These are phyloP conservation scores for Ceriagrion tenellum DNA, from an alignment of 2,888 invertebrate genomes.

Conservation along the genomic window DNA sequence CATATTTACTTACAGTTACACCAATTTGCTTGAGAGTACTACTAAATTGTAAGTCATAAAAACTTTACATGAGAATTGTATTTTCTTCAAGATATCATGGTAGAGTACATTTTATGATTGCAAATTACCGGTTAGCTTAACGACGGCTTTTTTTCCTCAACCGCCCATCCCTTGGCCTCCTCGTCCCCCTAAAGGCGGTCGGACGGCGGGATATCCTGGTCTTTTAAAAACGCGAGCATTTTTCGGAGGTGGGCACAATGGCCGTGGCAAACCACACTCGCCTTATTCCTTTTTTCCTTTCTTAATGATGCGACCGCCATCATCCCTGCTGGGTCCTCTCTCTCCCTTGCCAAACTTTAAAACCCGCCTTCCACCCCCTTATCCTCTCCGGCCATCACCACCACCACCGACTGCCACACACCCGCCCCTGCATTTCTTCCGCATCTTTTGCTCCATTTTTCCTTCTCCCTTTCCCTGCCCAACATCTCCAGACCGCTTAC, in stretches of 20 bases:
- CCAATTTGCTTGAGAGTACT: too few species aligned
- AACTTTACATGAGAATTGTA: too few species aligned
- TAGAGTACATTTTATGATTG: too few species aligned
- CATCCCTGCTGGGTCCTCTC: neutral
- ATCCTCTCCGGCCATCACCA: neutral
- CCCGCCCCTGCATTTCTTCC: slow-evolving; percentile 10
- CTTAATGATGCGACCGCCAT: slow-evolving; percentile 61
- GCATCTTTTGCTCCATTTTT: slow-evolving; percentile 11
- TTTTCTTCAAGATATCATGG: too few species aligned
- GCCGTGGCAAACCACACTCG: slow-evolving; percentile 58
- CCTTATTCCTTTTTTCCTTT: slow-evolving; percentile 46
- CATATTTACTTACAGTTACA: too few species aligned
- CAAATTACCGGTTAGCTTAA: too few species aligned
- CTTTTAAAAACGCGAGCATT: slow-evolving; percentile 53
- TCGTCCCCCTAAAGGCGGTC: neutral
- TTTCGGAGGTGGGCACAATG: slow-evolving; percentile 48
- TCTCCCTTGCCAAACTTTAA: neutral
- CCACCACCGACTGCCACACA: neutral
- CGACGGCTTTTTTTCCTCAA: too few species aligned
- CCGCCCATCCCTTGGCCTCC: neutral
- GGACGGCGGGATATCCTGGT: slow-evolving; percentile 4
- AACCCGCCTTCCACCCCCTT: neutral
- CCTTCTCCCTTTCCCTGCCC: neutral
- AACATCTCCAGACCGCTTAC: neutral
- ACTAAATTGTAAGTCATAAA: too few species aligned